Conservation (phyloP, 23 tunicate species). For the Clavelina lepadiformis region DNA sequence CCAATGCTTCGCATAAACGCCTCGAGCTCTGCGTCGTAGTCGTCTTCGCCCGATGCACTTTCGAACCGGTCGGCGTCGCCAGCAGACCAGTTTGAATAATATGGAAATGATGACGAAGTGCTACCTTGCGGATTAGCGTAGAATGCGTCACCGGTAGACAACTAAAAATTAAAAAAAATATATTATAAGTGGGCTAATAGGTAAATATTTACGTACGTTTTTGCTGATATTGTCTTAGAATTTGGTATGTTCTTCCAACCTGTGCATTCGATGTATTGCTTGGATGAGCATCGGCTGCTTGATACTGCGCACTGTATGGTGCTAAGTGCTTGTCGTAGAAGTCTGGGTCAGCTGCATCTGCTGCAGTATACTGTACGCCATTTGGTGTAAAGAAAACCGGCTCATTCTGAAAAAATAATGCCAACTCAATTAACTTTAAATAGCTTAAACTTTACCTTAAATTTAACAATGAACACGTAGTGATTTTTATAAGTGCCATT, state of each 20-base stretch:
- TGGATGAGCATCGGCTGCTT: too few species aligned
- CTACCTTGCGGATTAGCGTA: background rate
- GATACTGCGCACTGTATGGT: background rate
- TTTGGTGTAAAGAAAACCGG: conserved; percentile 50
- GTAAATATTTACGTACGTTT: too few species aligned
- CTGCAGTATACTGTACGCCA: conserved; percentile 74
- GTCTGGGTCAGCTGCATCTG: conserved; percentile 73
- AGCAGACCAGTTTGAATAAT: conserved; percentile 22
- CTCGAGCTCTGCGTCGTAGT: conserved; percentile 45
- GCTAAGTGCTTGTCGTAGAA: conserved; percentile 62
- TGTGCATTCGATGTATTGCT: too few species aligned
- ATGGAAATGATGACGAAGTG: too few species aligned
- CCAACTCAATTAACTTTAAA: too few species aligned
- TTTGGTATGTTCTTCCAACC: too few species aligned
- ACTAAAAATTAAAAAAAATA: background rate
- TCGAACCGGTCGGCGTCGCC: conserved; percentile 33
- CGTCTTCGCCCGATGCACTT: conserved; percentile 18
- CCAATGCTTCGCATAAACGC: conserved; percentile 20
- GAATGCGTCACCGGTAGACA: background rate
- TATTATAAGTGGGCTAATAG: background rate
- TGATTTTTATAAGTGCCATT: too few species aligned
- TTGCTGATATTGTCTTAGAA: too few species aligned
- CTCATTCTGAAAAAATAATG: conserved; percentile 24
- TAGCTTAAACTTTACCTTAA: too few species aligned
- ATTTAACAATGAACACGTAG: too few species aligned